phyloP scores from a whole-genome alignment of 2,113 vertebrate species.

The Macquaria ambigua region DNA sequence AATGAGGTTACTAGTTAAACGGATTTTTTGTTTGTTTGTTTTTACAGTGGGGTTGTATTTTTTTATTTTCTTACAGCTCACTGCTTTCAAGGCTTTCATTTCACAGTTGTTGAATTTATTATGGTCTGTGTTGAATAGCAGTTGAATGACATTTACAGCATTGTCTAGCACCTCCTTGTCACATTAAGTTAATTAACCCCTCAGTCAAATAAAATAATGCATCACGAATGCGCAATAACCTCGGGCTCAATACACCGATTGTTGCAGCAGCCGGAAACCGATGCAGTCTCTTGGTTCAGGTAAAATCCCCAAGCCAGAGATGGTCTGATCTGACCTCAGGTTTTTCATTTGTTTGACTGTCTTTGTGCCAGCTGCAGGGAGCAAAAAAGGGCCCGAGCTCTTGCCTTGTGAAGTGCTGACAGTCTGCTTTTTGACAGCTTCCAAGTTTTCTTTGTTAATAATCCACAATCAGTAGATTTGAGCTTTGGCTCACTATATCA shows the following conservation, averaged over 20 bases:
- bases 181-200: conserved; percentile 75
- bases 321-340: conserved; percentile 44
- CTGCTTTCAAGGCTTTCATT: conserved; percentile 54
- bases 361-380: conserved; percentile 42
- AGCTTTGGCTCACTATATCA: conserved; percentile 28
- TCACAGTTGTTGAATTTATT: conserved; percentile 68
- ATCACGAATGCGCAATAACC: conserved; percentile 53
- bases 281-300: conserved; percentile 15
- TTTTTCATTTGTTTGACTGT: conserved; percentile 60
- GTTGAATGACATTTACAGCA: conserved; percentile 70
- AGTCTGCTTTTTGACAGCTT: conserved; percentile 39
- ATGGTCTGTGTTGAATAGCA: conserved; percentile 51
- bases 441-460: conserved; percentile 35
- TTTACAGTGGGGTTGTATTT: conserved; percentile 4
- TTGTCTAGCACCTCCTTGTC: conserved; percentile 61
- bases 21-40: conserved; percentile 12
- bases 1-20: conserved; percentile 33
- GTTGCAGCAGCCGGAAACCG: conserved; percentile 31
- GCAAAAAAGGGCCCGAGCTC: conserved; percentile 6
- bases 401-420: conserved; percentile 42
- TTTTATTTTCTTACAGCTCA: conserved; percentile 32
- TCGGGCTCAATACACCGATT: conserved; percentile 18
- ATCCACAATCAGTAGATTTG: conserved; percentile 38
- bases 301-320: conserved; percentile 26
- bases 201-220: conserved; percentile 63